Base-by-base conservation (phyloP, 2,888 invertebrate genomes). In the Troilus luridus region DNA sequence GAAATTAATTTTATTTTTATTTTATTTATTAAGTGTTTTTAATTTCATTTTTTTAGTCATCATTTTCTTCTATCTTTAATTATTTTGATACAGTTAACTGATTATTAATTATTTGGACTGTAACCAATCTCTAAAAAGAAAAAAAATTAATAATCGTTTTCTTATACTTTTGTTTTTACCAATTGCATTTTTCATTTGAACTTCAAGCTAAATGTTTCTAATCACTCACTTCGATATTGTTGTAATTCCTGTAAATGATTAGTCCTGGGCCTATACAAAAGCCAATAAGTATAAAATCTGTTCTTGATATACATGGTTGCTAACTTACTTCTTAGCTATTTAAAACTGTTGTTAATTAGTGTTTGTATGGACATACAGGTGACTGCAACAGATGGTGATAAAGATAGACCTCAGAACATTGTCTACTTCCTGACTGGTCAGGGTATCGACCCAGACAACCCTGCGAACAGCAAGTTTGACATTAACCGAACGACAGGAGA, bases 381-480 rank as follows among this genome's bases (percentile, higher is more conserved):
- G 93, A 97, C 97, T 92, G 99, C 99, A 81, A 98, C 98, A 17
- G 99, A 99, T 94, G 98, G 98, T 90, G 99, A 99, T 95, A 97
- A 98, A 94, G 98, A 98, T 94, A 96, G 99, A 93, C 97, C 97
- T 91, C 98, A 98, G 94, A 97, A 98, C 94, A 98, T 99, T 94
- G 98, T 98, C 64, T 99, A 99, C 95, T 98, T 98, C 95, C 95
- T 98, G 92, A 98, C 98, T 64, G 98, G 98, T 21, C 98, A 98
- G 94, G 98, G 98, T 92, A 98, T 98, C 93, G 98, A 98, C 95
- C 97, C 98, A 59, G 98, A 98, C 94, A 98, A 98, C 95, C 98
- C 98, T 89, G 97, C 97, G 92, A 98, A 98, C 94, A 98, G 98
- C 95, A 98, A 98, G 95, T 99, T 99, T 94, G 98, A 98, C 94